Conservation (phyloP, 2,113 vertebrate species). For the Sisor rabdophorus region DNA sequence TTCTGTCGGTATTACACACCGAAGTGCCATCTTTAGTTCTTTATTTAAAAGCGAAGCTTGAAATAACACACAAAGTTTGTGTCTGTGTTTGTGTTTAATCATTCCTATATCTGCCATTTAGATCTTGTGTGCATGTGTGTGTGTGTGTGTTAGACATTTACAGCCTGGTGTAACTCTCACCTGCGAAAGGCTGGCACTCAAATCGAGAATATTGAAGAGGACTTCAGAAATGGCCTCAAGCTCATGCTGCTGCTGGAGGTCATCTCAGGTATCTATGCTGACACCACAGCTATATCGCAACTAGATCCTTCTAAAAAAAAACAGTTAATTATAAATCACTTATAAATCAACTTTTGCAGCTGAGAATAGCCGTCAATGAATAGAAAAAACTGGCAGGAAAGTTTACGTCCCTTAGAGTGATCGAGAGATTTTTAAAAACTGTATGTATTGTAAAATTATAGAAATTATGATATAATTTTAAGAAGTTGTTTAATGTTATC, state of each 20-base stretch:
- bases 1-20: not conserved
- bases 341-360: not conserved
- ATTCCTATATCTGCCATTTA: not conserved
- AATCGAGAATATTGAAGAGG: constrained; percentile 91
- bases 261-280: constrained; percentile 76
- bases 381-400: not conserved
- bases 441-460: too few species aligned
- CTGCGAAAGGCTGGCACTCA: constrained; percentile 87
- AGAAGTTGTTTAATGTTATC: too few species aligned
- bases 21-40: not conserved
- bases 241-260: constrained; percentile 91
- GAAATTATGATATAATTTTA: too few species aligned
- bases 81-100: not conserved
- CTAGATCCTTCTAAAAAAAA: not conserved
- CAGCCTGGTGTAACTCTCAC: constrained; percentile 92
- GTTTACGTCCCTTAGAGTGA: not conserved
- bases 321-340: constrained; percentile 4
- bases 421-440: not conserved
- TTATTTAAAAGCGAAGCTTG: not conserved
- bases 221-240: constrained; percentile 89
- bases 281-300: not conserved
- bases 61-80: not conserved
- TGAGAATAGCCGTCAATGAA: not conserved
- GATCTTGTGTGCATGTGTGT: not conserved
- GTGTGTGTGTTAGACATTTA: constrained; percentile 77